Evolutionary conservation across 2,888 invertebrate species (phyloP).

Genomic region (Osmoderma eremita): DNA sequence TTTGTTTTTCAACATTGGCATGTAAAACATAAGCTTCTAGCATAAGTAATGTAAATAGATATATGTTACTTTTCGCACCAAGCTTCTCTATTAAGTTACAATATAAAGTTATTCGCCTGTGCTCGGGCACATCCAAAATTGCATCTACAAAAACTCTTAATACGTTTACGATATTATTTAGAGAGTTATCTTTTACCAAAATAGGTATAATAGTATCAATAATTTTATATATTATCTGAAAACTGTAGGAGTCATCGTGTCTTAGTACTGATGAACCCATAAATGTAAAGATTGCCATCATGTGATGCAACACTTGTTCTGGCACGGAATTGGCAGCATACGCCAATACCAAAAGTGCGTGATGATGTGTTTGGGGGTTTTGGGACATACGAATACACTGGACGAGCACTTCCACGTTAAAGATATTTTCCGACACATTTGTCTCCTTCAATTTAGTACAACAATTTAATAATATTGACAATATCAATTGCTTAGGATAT

Average conservation of each 20-base stretch:
- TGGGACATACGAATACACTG: constrained; percentile 90
- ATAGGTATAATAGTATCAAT: constrained; percentile 91
- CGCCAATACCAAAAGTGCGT: constrained; percentile 85
- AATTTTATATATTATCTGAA: constrained; percentile 90
- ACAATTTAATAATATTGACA: constrained; percentile 80
- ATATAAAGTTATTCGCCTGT: constrained; percentile 85
- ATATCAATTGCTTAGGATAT: constrained; percentile 87
- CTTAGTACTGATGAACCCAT: constrained; percentile 94
- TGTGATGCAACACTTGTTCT: constrained; percentile 87
- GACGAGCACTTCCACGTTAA: constrained; percentile 82
- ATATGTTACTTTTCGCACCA: constrained; percentile 71
- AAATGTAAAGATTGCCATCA: constrained; percentile 97
- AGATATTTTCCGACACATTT: constrained; percentile 64
- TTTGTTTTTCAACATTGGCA: constrained; percentile 65
- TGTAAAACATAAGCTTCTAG: constrained; percentile 77
- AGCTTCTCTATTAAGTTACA: constrained; percentile 81
- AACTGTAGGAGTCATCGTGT: constrained; percentile 94
- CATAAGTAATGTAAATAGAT: constrained; percentile 77
- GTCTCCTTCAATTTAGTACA: constrained; percentile 69
- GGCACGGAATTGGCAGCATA: constrained; percentile 82
- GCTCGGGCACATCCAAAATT: constrained; percentile 91
- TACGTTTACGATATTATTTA: constrained; percentile 68
- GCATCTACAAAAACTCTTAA: constrained; percentile 92
- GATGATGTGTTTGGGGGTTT: constrained; percentile 96
- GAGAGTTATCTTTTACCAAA: constrained; percentile 63